A percentile compares a stretch with the other conserved stretches of the same genome.
These are phyloP conservation scores for Labia minor DNA, from an alignment of 2,888 invertebrate genomes.

Conservation along the genomic window DNA sequence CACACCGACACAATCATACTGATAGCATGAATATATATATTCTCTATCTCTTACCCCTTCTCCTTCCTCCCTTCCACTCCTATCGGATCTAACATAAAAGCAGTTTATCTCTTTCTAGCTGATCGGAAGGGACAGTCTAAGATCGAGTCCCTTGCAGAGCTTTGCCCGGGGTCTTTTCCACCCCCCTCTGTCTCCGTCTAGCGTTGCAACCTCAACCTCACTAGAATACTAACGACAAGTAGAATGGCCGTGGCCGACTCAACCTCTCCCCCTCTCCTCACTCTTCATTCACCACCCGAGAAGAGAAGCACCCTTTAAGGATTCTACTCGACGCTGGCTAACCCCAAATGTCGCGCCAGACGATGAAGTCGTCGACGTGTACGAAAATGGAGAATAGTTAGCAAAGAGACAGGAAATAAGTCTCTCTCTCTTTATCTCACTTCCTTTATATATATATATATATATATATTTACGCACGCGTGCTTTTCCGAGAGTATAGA, in stretches of 20 bases:
- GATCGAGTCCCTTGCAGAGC: neutral
- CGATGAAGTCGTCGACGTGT: constrained; percentile 3
- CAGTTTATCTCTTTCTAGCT: neutral
- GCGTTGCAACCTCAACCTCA: no score
- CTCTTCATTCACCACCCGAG: neutral
- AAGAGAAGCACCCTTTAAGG: neutral
- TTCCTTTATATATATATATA: neutral
- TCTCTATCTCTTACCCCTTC: no score
- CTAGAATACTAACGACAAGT: neutral
- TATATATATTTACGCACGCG: neutral
- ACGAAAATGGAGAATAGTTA: constrained; percentile 2
- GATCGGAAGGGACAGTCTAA: neutral
- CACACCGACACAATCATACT: no score
- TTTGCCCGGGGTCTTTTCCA: neutral
- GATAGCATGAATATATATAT: no score
- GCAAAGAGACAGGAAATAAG: neutral
- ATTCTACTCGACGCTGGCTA: constrained; percentile 7
- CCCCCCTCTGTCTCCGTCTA: neutral
- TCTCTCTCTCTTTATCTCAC: neutral
- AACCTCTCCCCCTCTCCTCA: neutral
- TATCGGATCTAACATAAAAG: no score
- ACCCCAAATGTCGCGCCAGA: constrained; percentile 13
- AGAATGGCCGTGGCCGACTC: neutral
- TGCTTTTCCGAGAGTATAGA: neutral
- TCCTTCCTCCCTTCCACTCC: no score